Evolutionary conservation across 1,140 invertebrate genomes (phyloP).

Genomic region (Venustaconcha ellipsiformis): DNA sequence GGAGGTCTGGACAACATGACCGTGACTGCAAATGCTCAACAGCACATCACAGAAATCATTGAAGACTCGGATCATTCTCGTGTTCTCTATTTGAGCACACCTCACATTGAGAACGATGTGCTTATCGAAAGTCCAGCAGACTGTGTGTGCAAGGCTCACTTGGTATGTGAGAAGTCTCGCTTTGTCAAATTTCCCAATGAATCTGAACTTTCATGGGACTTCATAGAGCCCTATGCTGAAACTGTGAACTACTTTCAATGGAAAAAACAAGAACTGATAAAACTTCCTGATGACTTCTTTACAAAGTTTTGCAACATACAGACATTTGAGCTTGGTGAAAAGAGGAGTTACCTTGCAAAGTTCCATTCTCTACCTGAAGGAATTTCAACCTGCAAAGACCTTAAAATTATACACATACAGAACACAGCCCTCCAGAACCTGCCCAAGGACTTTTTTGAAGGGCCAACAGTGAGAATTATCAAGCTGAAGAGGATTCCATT

Average conservation of each 20-base stretch:
- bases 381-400: slow-evolving; percentile 35
- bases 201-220: slow-evolving; percentile 21
- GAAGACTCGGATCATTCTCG: slow-evolving; percentile 14
- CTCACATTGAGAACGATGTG: slow-evolving; percentile 11
- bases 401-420: slow-evolving; percentile 39
- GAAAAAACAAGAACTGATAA: slow-evolving; percentile 14
- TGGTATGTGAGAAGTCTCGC: not conserved
- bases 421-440: slow-evolving; percentile 33
- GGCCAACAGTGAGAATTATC: slow-evolving; percentile 28
- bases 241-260: slow-evolving; percentile 45
- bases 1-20: slow-evolving; percentile 27
- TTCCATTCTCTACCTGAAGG: slow-evolving; percentile 37
- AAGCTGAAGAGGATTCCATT: slow-evolving; percentile 32
- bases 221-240: slow-evolving; percentile 47
- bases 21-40: not conserved
- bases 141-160: slow-evolving; percentile 41
- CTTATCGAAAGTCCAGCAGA: slow-evolving; percentile 12
- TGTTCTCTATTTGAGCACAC: not conserved
- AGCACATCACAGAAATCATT: slow-evolving; percentile 23
- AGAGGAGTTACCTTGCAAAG: slow-evolving; percentile 13
- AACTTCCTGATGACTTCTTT: slow-evolving; percentile 47
- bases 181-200: not conserved
- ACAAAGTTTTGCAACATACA: slow-evolving; percentile 49
- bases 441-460: slow-evolving; percentile 47
- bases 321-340: slow-evolving; percentile 32